Base-by-base conservation (phyloP, 2,113 vertebrate genomes). In the Galeopterus variegatus region DNA sequence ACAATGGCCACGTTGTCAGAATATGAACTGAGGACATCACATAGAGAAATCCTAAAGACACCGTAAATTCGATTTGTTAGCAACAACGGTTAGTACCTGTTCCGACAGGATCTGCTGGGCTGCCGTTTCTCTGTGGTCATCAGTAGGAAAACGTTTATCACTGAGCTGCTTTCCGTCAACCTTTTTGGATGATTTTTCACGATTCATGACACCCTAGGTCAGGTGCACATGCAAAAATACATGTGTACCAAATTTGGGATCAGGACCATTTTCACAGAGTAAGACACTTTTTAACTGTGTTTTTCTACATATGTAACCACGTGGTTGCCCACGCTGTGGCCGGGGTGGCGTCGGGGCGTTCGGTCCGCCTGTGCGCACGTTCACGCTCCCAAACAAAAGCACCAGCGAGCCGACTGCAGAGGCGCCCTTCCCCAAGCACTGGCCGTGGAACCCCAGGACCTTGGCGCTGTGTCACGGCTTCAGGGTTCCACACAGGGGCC, bases 21-120 rank as follows among this genome's bases (percentile, higher is more conserved):
- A 1, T 3, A 36, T 1, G 5, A 65, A 23, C n/a, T 0, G 3
- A 79, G 33, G 50, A n/a, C 41, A 1, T n/a, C 1, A 2, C 4
- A 23, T 0, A 60, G 45, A 41, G 17, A 76, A 23, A 36, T 0
- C 5, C 6, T 5, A 36, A 36, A 50, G 58, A 14, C 52, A 17
- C 28, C 7, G 0, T 1, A 31, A 9, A 17, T 12, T 8, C 54
- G 1, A 5, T 60, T n/a, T 26, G 33, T 26, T 13, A 90, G 21
- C 84, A 21, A 1, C 5, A 8, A 26, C 18, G 4, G 50, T 0
- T 0, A 24, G 52, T 65, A 79, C 73, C 79, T 90, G 24, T 41
- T 89, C 83, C 41, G 52, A 13, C 33, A 24, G 11, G 85, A 14
- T 31, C 83, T 73, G 26, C 58, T 79, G 62, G 13, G 60, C 73